phyloP scores from a whole-genome alignment of 2,797 vertebrate species.

The Falco peregrinus region DNA sequence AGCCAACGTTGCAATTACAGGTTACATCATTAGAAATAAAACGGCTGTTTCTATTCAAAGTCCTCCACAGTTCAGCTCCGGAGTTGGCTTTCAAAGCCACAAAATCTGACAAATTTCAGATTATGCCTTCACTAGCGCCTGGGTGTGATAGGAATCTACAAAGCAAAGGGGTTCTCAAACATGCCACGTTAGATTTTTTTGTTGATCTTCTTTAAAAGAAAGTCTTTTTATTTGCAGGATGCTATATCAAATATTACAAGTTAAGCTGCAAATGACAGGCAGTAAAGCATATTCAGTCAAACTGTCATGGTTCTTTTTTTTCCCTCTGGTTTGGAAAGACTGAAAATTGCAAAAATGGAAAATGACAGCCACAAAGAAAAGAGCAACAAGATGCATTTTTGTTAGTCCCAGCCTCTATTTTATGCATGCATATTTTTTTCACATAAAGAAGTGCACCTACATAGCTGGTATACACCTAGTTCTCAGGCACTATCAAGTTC shows the following conservation, averaged over 20 bases:
- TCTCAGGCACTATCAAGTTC: not conserved
- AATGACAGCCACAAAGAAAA: not conserved
- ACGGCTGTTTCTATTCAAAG: not conserved
- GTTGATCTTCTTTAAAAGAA: not conserved
- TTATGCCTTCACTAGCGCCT: not conserved
- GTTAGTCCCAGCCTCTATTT: slow-evolving; percentile 4
- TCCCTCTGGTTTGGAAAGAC: slow-evolving; percentile 37
- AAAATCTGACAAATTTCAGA: slow-evolving; percentile 10
- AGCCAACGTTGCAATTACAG: not conserved
- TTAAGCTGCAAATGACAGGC: not conserved
- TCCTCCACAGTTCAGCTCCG: not conserved
- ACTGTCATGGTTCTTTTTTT: slow-evolving; percentile 23
- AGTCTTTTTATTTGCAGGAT: slow-evolving; percentile 5
- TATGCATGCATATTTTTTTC: slow-evolving; percentile 19
- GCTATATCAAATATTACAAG: not conserved
- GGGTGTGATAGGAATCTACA: not conserved
- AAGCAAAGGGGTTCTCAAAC: not conserved
- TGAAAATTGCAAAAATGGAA: slow-evolving; percentile 19
- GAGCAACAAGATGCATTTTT: slow-evolving; percentile 25
- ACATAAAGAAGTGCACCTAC: not conserved
- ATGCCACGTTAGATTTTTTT: not conserved
- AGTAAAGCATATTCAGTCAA: not conserved
- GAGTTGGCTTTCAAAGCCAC: not conserved
- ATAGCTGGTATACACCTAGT: not conserved
- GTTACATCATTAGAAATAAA: slow-evolving; percentile 3